Evolutionary conservation across 2,797 vertebrate genomes (phyloP).

Genomic region (Ptychobarbus kaznakovi): DNA sequence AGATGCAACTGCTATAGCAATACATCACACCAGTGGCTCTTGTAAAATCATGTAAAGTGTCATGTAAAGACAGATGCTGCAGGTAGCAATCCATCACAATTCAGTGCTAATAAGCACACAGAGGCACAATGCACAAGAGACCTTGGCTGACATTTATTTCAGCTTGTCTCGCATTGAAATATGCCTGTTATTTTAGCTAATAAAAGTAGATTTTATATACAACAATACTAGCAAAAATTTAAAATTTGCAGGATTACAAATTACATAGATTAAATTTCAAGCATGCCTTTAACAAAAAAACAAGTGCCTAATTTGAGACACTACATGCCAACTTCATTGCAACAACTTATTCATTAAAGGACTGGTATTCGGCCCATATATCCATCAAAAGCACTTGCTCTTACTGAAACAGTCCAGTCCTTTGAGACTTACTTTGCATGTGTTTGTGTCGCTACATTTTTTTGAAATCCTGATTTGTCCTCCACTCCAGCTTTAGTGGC

Average conservation of each 20-base stretch:
- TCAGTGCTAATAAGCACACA: constrained; percentile 32
- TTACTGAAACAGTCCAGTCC: background rate
- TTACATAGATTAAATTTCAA: background rate
- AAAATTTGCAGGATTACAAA: background rate
- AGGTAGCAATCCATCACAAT: constrained; percentile 40
- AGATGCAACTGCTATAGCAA: constrained; percentile 16
- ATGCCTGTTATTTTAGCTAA: background rate
- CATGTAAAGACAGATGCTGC: constrained; percentile 22
- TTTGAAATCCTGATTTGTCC: constrained; percentile 32
- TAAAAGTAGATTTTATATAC: background rate
- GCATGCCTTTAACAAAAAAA: background rate
- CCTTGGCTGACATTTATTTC: constrained; percentile 27
- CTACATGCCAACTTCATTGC: background rate
- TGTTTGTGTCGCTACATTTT: constrained; percentile 22
- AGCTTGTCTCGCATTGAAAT: constrained; percentile 18
- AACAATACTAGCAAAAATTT: constrained; percentile 1
- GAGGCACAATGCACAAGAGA: constrained; percentile 19
- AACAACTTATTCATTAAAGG: background rate
- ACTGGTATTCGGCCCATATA: background rate
- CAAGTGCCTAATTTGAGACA: background rate
- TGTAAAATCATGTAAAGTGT: constrained; percentile 40
- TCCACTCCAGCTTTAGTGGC: constrained; percentile 29
- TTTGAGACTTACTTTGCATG: constrained; percentile 19
- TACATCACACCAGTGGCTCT: constrained; percentile 16
- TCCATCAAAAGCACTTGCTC: constrained; percentile 27